Percentiles rank a stretch among this genome's conserved stretches.
Conservation (phyloP, 1,140 invertebrate species). For the Patella vulgata region DNA sequence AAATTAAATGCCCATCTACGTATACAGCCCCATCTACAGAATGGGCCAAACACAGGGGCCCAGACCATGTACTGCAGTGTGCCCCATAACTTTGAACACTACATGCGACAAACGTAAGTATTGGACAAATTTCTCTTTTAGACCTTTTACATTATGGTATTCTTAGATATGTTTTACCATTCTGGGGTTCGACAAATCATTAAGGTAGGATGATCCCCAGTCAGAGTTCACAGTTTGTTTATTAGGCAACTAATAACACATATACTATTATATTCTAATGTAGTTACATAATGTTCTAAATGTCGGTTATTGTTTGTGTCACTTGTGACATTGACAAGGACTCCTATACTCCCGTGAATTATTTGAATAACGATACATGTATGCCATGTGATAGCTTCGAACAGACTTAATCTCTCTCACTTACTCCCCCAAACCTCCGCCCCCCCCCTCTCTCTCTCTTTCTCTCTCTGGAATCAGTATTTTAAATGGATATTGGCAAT, state of each 20-base stretch:
- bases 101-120: slow-evolving; percentile 2
- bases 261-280: neutral
- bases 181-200: neutral
- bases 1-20: slow-evolving; percentile 8
- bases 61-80: slow-evolving; percentile 27
- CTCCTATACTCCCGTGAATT: too few species aligned
- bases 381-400: too few species aligned
- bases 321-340: too few species aligned
- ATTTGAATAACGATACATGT: too few species aligned
- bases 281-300: too few species aligned
- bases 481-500: too few species aligned
- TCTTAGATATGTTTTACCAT: neutral
- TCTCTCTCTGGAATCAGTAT: too few species aligned
- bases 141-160: neutral
- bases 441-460: too few species aligned
- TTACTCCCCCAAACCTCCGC: too few species aligned
- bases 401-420: too few species aligned
- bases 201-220: neutral
- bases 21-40: neutral
- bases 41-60: slow-evolving; percentile 3
- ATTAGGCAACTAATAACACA: neutral
- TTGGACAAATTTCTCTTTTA: neutral
- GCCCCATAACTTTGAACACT: slow-evolving; percentile 14
- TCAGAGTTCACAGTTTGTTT: neutral
- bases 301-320: too few species aligned